Evolutionary conservation across 2,797 vertebrate species (phyloP), one percentile per base, ranked within the genome.

Genomic region (Platyrinchus mystaceus): DNA sequence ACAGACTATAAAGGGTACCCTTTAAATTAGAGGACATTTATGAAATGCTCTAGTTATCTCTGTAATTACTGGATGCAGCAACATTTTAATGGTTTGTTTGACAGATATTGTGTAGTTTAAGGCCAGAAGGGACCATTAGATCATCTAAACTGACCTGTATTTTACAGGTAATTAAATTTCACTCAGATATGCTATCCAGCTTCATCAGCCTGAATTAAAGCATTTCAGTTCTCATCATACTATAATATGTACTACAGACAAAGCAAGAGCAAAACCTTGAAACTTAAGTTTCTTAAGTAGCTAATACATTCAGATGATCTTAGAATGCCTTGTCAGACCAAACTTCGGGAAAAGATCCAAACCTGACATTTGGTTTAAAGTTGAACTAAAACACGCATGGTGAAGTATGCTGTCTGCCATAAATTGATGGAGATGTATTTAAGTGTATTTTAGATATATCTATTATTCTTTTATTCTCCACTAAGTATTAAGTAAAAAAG

Each of bases 101-200:
- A 86, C 49, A 89, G 90, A 60, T 78, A 83, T 13, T 60, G 41
- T 70, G 16, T 12, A 60, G 76, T 86, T 90, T 90, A 80, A 75
- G 69, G 60, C 68, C 85, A 75, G 62, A 90, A 93, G 79, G 69
- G 90, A 94, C 79, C 32, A 60, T 83, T 89, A 87, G 47, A 94
- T 93, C 56, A 76, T 77, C 71, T 86, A 87, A 90, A 88, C 36
- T 80, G 79, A 88, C 79, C 56, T 90, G 56, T 46, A 50, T 91
- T 85, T 95, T 66, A 71, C 56, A 81, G 34, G 46, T 37, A 78
- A 93, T 94, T 90, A 93, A 74, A 74, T 88, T 74, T 77, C 76
- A 63, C 2, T 2, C 47, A 67, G 53, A 70, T 63, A 77, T 16
- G 77, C 79, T 56, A 32, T 52, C 34, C 0, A 85, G 24, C 21